Evolutionary conservation across 2,797 vertebrate genomes (phyloP).

Genomic region (Micrastur ruficollis): DNA sequence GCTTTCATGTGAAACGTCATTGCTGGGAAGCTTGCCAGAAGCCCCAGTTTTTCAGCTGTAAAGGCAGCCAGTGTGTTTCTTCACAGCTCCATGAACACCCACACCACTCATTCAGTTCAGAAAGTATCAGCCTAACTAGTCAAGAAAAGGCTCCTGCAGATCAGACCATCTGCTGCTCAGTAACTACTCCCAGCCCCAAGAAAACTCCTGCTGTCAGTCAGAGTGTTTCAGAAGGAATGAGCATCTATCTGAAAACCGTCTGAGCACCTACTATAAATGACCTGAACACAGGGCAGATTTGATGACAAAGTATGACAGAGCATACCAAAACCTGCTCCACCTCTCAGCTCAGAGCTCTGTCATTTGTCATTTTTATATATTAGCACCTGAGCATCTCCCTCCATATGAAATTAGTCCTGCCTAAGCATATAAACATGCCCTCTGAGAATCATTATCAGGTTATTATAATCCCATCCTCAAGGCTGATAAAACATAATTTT

Average conservation of each 20-base stretch:
- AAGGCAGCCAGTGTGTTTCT: neutral
- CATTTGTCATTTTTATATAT: neutral
- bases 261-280: neutral
- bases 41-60: neutral
- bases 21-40: slow-evolving; percentile 5
- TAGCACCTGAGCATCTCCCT: neutral
- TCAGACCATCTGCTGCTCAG: neutral
- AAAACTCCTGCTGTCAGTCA: neutral
- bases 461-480: neutral
- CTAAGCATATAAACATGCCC: neutral
- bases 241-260: neutral
- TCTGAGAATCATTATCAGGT: neutral
- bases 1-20: neutral
- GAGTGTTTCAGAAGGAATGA: neutral
- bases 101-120: rapidly evolving
- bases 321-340: neutral
- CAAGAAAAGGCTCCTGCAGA: neutral
- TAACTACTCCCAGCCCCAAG: neutral
- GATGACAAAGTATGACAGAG: neutral
- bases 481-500: neutral
- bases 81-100: neutral
- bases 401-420: neutral
- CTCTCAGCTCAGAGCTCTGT: neutral
- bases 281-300: neutral
- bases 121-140: neutral